Base-by-base conservation (phyloP, 2,888 invertebrate genomes). In the Melitaea athalia region DNA sequence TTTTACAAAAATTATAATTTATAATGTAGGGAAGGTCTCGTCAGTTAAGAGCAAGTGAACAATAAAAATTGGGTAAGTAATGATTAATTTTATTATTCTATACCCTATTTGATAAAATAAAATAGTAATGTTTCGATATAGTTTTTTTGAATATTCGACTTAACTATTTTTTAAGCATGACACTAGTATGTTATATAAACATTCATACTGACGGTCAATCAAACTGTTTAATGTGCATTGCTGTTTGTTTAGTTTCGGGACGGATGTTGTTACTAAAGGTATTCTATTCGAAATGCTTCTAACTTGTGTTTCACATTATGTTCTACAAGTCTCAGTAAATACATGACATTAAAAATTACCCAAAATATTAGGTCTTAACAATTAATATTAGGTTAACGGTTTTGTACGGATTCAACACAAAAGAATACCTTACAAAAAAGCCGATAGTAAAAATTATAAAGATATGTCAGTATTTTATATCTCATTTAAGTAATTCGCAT, bases 401-500 rank as follows among this genome's bases (percentile, higher is more conserved):
- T 14, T 55, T 55, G 31, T 33, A n/a, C n/a, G 53, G 33, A 33
- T 14, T n/a, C n/a, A 33, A 55, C n/a, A 49, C 5, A 7, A 33
- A 11, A 53, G 5, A 24, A 24, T 24, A 24, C 24, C 0, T 14
- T 53, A 5, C 4, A 53, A 55, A 55, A 5, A 55, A 55, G 31
- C 53, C 6, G 33, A 55, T 33, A 12, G 14, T 55, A 24, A 52
- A 53, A 53, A 53, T 31, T 12, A 31, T 7, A 59, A 57, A 59
- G 24, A 52, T 24, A 52, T 59, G 52, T 50, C 17, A 31, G 50
- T 59, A 55, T 55, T 55, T 59, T 60, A 42, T 55, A 62, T 55
- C 38, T 47, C 43, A 43, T 24, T 63, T 65, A 47, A 59, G 55
- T 61, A 64, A 47, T 33, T 60, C 66, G 59, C 59, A 64, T 53